phyloP scores from a whole-genome alignment of 2,797 vertebrate species.

The Etheostoma perlongum region DNA sequence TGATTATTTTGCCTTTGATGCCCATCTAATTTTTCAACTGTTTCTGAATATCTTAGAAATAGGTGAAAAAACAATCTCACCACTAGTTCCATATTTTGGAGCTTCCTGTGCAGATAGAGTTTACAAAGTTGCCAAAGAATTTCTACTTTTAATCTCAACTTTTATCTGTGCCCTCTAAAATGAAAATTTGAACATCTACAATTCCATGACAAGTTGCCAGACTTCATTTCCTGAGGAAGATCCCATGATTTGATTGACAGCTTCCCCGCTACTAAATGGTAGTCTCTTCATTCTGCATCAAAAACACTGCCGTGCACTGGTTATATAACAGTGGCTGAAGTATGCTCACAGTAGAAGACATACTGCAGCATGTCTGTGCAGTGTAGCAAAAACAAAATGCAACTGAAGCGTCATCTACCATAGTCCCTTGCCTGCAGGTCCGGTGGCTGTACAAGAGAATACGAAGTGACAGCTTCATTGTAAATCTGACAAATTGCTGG shows the following conservation, averaged over 20 bases:
- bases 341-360: background rate
- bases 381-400: conserved; percentile 44
- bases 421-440: conserved; percentile 38
- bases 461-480: conserved; percentile 55
- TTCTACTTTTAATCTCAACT: background rate
- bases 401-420: conserved; percentile 31
- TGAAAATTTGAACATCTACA: background rate
- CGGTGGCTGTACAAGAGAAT: conserved; percentile 31
- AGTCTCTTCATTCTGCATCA: no score
- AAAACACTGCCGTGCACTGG: background rate
- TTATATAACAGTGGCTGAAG: conserved; percentile 5
- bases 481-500: conserved; percentile 49
- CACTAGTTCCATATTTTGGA: background rate
- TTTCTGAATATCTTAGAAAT: background rate
- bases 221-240: background rate
- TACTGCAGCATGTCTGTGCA: conserved; percentile 43
- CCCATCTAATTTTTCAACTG: background rate
- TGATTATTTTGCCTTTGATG: background rate
- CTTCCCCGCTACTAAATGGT: no score
- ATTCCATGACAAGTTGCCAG: background rate
- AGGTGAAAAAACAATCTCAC: background rate
- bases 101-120: background rate
- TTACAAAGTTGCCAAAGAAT: background rate
- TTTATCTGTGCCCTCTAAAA: background rate
- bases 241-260: background rate